phyloP scores from a whole-genome alignment of 1,140 invertebrate genomes.

The Drosophila burlai region DNA sequence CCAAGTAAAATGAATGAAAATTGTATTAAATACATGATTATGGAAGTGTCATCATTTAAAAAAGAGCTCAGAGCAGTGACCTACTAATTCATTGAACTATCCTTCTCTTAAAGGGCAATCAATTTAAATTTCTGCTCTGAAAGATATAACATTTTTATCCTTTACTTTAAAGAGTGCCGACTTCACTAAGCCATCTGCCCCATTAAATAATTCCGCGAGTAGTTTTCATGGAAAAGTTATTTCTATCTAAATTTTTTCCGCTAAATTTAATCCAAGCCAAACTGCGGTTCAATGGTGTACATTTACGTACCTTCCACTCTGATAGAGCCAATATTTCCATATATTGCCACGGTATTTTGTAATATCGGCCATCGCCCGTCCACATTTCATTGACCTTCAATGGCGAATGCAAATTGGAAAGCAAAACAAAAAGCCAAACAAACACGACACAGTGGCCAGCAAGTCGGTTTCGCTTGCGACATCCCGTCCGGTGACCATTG shows the following conservation, averaged over 20 bases:
- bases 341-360: constrained; percentile 40
- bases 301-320: constrained; percentile 4
- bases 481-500: constrained; percentile 17
- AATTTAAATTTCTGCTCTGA: too few relatives aligned
- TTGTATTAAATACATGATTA: background rate
- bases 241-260: background rate
- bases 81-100: background rate
- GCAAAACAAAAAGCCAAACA: constrained; percentile 54
- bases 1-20: background rate
- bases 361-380: constrained; percentile 47
- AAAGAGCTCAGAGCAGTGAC: too few relatives aligned
- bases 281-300: constrained; percentile 19
- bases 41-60: background rate
- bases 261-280: background rate
- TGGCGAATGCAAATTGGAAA: constrained; percentile 62
- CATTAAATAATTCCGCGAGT: background rate
- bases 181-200: background rate
- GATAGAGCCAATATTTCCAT: constrained; percentile 54
- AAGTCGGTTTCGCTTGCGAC: constrained; percentile 33
- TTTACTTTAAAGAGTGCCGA: background rate
- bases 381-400: constrained; percentile 79
- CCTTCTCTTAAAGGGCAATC: background rate
- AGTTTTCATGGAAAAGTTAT: background rate
- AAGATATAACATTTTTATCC: too few relatives aligned
- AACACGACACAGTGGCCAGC: constrained; percentile 39